These are phyloP conservation scores for Stichodactyla helianthus DNA, from an alignment of 64 coral and sea anemone genomes.

Conservation along the genomic window DNA sequence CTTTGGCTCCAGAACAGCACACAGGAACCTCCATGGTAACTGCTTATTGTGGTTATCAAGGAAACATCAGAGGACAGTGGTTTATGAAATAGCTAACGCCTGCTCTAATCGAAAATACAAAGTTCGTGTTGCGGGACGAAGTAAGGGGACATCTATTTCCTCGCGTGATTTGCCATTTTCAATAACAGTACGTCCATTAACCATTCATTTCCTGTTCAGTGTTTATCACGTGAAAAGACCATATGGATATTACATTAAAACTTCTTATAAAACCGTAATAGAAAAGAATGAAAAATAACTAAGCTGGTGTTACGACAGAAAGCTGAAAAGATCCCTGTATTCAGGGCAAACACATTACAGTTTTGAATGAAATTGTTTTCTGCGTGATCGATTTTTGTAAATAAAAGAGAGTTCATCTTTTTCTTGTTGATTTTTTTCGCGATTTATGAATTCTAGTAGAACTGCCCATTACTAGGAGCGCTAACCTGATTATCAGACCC, in stretches of 20 bases:
- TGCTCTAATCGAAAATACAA: constrained; percentile 61
- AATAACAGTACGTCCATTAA: constrained; percentile 41
- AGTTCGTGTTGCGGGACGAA: constrained; percentile 34
- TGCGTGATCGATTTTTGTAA: no score
- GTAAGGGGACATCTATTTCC: constrained; percentile 28
- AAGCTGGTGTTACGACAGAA: neutral
- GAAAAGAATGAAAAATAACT: neutral
- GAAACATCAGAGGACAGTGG: constrained; percentile 50
- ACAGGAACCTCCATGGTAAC: constrained; percentile 52
- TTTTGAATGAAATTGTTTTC: no score
- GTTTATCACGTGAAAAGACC: constrained; percentile 12
- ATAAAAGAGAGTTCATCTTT: no score
- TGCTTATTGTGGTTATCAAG: constrained; percentile 67
- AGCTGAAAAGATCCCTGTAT: neutral
- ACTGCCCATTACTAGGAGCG: no score
- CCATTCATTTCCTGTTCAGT: constrained; percentile 72
- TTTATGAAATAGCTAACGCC: constrained; percentile 70
- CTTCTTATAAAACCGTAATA: neutral
- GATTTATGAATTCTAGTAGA: no score
- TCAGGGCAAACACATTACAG: no score
- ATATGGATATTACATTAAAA: constrained; percentile 10
- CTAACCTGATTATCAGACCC: no score
- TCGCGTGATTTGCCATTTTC: constrained; percentile 59
- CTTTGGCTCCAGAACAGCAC: constrained; percentile 47
- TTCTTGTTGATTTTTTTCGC: no score